Evolutionary conservation across 2,113 vertebrate species (phyloP), one percentile per base, ranked within the genome.

Genomic region (Polyodon spathula): DNA sequence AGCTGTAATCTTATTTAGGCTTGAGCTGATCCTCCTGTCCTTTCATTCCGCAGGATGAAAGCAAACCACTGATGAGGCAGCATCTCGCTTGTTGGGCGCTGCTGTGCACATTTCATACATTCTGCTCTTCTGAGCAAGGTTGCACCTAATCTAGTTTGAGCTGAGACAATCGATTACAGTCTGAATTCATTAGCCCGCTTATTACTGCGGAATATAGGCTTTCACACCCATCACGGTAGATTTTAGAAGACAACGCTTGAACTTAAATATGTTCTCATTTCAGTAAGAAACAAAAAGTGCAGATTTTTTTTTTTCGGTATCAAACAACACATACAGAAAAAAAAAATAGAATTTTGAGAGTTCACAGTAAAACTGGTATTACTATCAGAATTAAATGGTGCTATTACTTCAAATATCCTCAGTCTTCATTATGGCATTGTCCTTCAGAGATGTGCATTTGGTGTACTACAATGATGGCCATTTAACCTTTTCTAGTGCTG

Each of bases 1-100:
- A 94, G 92, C 92, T 95, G 93, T 97, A 97, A 98, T 98, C 95
- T 95, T 93, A 95, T 96, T 98, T 96, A 94, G 92, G 93, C 90
- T 85, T 88, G 89, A 91, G 92, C 93, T 95, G 94, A 97, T 95
- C 93, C 92, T 89, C 84, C 92, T 88, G 88, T 93, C 89, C 90
- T 92, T 88, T 91, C 89, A 88, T 83, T 90, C 88, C 83, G 78
- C 75, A 81, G 86, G 86, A 90, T 89, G 88, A 90, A 89, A 89
- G 83, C 78, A 87, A 85, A 88, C 82, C 83, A 88, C 83, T 78
- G 80, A 83, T 83, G 83, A 86, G 84, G 82, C 81, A 79, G 85
- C 82, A 81, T 65, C 74, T 54, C 66, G 76, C 77, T 81, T 76
- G 80, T 78, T 73, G 68, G 82, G 86, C 84, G 81, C 70, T 27